A percentile compares a stretch with the other conserved stretches of the same genome.
Evolutionary conservation across 2,888 invertebrate genomes (phyloP).

Genomic region (Sylvicola fuscatus): DNA sequence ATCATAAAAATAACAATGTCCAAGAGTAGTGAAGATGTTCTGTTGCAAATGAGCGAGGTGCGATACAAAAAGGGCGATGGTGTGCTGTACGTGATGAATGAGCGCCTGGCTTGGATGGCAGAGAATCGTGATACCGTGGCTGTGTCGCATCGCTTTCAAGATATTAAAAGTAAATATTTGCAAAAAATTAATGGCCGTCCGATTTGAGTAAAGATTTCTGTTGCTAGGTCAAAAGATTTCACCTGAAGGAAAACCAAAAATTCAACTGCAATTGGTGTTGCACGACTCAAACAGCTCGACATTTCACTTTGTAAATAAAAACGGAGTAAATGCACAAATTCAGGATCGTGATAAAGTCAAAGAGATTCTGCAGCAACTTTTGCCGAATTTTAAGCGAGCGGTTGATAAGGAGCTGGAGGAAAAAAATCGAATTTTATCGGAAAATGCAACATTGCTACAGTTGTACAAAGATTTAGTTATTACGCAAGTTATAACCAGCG

Average conservation of each 20-base stretch:
- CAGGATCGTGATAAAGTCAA: slow-evolving; percentile 87
- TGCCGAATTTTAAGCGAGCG: slow-evolving; percentile 87
- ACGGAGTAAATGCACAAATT: slow-evolving; percentile 62
- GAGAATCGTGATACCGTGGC: slow-evolving; percentile 81
- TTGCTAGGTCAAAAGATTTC: slow-evolving; percentile 90
- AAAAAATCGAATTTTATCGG: slow-evolving; percentile 72
- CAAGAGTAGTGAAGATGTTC: slow-evolving; percentile 84
- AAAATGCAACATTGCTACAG: slow-evolving; percentile 79
- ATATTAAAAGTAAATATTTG: slow-evolving; percentile 93
- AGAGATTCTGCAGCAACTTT: slow-evolving; percentile 66
- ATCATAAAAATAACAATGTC: slow-evolving; percentile 33
- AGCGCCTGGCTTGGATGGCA: slow-evolving; percentile 90
- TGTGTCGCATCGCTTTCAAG: slow-evolving; percentile 82
- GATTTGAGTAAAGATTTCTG: too few relatives aligned
- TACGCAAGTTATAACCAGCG: slow-evolving; percentile 84
- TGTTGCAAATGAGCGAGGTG: slow-evolving; percentile 80
- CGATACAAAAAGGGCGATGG: slow-evolving; percentile 94
- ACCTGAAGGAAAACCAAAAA: slow-evolving; percentile 91
- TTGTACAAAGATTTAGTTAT: slow-evolving; percentile 94
- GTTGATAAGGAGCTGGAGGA: slow-evolving; percentile 77
- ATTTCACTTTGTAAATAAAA: slow-evolving; percentile 89
- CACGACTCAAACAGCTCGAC: slow-evolving; percentile 88
- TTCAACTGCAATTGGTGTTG: slow-evolving; percentile 90
- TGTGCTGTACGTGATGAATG: slow-evolving; percentile 81
- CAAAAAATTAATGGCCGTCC: slow-evolving; percentile 59